Conservation (phyloP, 1,140 invertebrate genomes). For the Neelides sp. region DNA sequence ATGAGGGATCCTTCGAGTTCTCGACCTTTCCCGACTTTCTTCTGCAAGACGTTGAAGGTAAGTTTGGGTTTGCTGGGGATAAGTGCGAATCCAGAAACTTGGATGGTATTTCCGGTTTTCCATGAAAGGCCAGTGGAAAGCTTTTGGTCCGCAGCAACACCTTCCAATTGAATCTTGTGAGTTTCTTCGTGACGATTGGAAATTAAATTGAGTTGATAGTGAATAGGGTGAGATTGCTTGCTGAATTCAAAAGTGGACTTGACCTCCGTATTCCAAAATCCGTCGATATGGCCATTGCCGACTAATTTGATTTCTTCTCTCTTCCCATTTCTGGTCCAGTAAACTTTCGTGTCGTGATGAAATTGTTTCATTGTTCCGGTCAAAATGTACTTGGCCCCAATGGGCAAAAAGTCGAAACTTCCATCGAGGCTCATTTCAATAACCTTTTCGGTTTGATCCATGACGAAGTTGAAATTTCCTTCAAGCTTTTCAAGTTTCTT, state of each 20-base stretch:
- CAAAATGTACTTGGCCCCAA: not conserved
- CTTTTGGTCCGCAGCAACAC: not conserved
- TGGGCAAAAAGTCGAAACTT: slow-evolving; percentile 6
- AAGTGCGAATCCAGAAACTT: slow-evolving; percentile 2
- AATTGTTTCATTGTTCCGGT: slow-evolving; percentile 1
- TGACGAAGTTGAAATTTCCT: not conserved
- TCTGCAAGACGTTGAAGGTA: slow-evolving; percentile 3
- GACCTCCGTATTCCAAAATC: not conserved
- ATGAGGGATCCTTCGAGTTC: not conserved
- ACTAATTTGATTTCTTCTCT: not conserved
- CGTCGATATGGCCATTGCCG: not conserved
- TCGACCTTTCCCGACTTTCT: not conserved
- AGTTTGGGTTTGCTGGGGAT: slow-evolving; percentile 5
- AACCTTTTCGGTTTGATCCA: not conserved
- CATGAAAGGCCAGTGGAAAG: slow-evolving; percentile 4
- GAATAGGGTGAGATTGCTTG: too few relatives aligned
- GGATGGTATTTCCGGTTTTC: not conserved
- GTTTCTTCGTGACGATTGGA: too few relatives aligned
- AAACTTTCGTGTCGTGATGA: not conserved
- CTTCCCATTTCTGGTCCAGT: not conserved
- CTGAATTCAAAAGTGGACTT: not conserved
- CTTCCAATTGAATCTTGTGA: not conserved
- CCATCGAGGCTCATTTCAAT: slow-evolving; percentile 12
- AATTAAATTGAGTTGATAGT: too few relatives aligned
- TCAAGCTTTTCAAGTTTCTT: slow-evolving; percentile 12